A percentile compares a stretch with the other conserved stretches of the same genome.
Evolutionary conservation across 2,888 invertebrate genomes (phyloP).

Genomic region (Nymphalis polychloros): DNA sequence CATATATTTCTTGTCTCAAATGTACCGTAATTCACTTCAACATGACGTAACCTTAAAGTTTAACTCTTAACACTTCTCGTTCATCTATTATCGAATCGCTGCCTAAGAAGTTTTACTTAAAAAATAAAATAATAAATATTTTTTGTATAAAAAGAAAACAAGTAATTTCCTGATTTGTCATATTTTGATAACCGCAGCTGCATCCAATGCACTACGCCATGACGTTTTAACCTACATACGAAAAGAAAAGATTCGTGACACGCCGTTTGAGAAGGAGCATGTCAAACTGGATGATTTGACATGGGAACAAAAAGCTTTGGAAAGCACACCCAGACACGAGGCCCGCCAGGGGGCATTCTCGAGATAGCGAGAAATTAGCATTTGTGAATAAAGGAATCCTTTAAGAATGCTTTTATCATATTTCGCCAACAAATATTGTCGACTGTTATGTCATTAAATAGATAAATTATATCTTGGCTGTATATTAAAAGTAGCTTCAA

Average conservation of each 20-base stretch:
- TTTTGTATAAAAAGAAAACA: not conserved
- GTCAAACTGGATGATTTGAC: slow-evolving; percentile 24
- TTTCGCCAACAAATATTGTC: not conserved
- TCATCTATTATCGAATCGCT: too few relatives aligned
- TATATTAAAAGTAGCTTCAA: too few relatives aligned
- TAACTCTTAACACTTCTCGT: too few relatives aligned
- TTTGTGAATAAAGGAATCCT: not conserved
- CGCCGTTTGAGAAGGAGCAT: slow-evolving; percentile 23
- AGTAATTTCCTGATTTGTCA: slow-evolving; percentile 4
- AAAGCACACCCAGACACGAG: not conserved
- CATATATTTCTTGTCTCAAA: too few relatives aligned
- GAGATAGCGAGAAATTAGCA: not conserved
- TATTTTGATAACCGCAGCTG: not conserved
- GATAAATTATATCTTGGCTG: too few relatives aligned
- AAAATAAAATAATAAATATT: not conserved
- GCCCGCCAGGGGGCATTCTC: slow-evolving; percentile 5
- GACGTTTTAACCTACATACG: slow-evolving; percentile 37
- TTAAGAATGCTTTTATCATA: not conserved
- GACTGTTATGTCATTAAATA: not conserved
- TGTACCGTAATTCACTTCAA: too few relatives aligned
- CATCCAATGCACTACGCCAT: slow-evolving; percentile 2
- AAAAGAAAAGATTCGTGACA: slow-evolving; percentile 30
- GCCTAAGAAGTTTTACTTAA: too few relatives aligned
- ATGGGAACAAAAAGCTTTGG: slow-evolving; percentile 15
- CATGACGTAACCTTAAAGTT: too few relatives aligned